Conservation (phyloP, 2,113 vertebrate genomes). For the Ranitomeya imitator region DNA sequence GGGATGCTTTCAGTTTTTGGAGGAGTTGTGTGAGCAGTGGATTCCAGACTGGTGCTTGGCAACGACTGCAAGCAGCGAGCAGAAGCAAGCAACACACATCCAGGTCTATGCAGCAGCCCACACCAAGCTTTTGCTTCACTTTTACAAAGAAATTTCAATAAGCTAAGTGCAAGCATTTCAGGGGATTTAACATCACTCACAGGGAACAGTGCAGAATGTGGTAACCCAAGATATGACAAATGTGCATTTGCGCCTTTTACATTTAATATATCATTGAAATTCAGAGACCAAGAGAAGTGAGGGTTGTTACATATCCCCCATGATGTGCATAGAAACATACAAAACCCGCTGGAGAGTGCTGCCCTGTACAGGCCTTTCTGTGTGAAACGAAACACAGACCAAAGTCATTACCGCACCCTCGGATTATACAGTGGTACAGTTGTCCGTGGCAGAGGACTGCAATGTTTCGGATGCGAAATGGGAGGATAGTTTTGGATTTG, state of each 20-base stretch:
- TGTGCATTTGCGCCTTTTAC: neutral
- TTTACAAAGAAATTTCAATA: slow-evolving; percentile 12
- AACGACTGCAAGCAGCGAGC: slow-evolving; percentile 23
- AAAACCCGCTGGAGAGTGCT: no score
- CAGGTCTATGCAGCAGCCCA: slow-evolving; percentile 9
- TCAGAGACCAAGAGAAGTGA: no score
- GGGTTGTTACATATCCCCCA: no score
- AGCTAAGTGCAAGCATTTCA: neutral
- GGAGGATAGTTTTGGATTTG: no score
- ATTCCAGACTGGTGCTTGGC: slow-evolving; percentile 44
- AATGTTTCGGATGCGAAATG: no score
- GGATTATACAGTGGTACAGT: no score
- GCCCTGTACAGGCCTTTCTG: no score
- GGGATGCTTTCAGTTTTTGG: slow-evolving; percentile 22
- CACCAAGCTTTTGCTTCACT: neutral
- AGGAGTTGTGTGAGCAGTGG: slow-evolving; percentile 26
- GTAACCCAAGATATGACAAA: slow-evolving; percentile 28
- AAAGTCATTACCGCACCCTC: no score
- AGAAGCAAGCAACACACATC: neutral
- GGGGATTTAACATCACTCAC: neutral
- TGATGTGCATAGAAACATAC: no score
- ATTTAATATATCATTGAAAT: slow-evolving; percentile 10
- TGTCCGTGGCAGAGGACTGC: no score
- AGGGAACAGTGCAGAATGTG: neutral
- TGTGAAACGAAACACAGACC: no score